phyloP scores from a whole-genome alignment of 1,140 invertebrate genomes.

The Drosophila athabasca region DNA sequence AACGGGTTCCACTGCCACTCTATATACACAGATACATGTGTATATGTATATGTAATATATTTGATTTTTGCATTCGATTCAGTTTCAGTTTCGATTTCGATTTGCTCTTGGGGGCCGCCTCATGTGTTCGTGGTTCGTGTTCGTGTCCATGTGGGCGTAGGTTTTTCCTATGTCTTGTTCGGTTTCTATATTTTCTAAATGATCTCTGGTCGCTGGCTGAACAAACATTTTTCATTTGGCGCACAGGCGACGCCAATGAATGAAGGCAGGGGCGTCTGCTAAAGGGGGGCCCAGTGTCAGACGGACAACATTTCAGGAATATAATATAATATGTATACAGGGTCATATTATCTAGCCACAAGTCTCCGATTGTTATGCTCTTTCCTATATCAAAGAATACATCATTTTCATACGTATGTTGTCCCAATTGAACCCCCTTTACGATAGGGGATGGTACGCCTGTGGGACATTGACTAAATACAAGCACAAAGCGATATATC shows the following conservation, averaged over 20 bases:
- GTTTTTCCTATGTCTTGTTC: constrained; percentile 40
- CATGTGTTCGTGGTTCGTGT: constrained; percentile 9
- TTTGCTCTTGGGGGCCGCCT: constrained; percentile 8
- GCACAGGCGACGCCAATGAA: constrained; percentile 33
- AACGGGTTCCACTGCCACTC: too few species aligned
- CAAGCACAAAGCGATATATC: constrained; percentile 39
- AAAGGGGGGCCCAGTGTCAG: too few species aligned
- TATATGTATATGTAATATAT: too few species aligned
- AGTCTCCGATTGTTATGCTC: too few species aligned
- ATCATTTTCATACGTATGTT: too few species aligned
- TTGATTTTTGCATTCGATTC: constrained; percentile 42
- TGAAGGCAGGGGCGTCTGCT: constrained; percentile 9
- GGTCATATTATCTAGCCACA: too few species aligned
- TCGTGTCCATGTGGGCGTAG: constrained; percentile 58
- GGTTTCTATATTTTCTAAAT: constrained; percentile 38
- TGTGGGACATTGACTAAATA: constrained; percentile 42
- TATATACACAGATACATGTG: too few species aligned
- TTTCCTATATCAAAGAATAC: too few species aligned
- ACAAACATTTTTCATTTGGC: constrained; percentile 43
- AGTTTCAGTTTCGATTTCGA: constrained; percentile 35
- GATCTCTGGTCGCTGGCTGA: constrained; percentile 29
- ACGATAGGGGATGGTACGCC: neutral
- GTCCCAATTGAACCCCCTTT: neutral
- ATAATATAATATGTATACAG: too few species aligned
- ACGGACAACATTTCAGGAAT: too few species aligned